Conservation (phyloP, 2,888 invertebrate species). For the Brenthis daphne region DNA sequence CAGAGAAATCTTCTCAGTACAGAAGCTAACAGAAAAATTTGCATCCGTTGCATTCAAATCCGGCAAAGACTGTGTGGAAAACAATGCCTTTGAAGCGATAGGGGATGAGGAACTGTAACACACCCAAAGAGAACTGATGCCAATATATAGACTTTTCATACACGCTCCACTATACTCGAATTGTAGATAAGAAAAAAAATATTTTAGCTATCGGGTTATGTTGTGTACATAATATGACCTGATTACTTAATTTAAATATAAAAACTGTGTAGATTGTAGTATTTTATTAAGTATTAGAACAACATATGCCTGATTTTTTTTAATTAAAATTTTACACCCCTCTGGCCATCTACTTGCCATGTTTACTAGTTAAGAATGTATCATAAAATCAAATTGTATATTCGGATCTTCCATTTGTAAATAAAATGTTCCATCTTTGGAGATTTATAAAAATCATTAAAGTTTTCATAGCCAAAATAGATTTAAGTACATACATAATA, state of each 20-base stretch:
- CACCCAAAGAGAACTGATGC: constrained; percentile 40
- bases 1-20: constrained; percentile 88
- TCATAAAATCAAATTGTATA: constrained; percentile 12
- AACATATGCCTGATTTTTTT: constrained; percentile 29
- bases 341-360: constrained; percentile 46
- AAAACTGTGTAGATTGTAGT: not conserved
- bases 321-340: not conserved
- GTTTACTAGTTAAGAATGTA: constrained; percentile 14
- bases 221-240: not conserved
- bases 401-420: constrained; percentile 8
- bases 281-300: constrained; percentile 1
- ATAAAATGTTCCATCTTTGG: not conserved
- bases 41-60: constrained; percentile 87
- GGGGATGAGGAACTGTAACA: constrained; percentile 94
- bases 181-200: constrained; percentile 19
- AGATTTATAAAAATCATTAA: not conserved
- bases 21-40: constrained; percentile 87
- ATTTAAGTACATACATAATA: constrained; percentile 1
- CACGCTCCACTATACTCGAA: constrained; percentile 16
- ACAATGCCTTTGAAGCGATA: constrained; percentile 96
- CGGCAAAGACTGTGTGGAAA: constrained; percentile 89
- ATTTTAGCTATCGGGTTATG: not conserved
- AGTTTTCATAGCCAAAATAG: constrained; percentile 8
- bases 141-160: constrained; percentile 21
- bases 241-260: not conserved